Conservation (phyloP, 2,797 vertebrate genomes). For the Mormyrus proboscirostris region DNA sequence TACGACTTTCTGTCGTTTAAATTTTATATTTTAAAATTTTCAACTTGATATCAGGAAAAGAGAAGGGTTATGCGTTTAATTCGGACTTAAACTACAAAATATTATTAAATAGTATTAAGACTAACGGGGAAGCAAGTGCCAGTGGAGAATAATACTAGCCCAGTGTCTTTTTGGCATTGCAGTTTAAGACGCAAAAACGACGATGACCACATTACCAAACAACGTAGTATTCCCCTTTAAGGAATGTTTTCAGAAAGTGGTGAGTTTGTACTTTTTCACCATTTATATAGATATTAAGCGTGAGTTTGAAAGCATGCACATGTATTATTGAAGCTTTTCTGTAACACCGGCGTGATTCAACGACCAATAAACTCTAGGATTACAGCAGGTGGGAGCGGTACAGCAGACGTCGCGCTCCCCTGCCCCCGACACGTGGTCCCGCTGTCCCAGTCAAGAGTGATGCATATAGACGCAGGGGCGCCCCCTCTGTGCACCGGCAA, state of each 20-base stretch:
- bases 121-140: not conserved
- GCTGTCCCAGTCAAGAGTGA: not conserved
- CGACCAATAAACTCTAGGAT: conserved; percentile 28
- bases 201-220: conserved; percentile 7
- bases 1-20: not conserved
- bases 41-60: not conserved
- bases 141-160: not conserved
- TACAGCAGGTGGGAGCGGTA: conserved; percentile 35
- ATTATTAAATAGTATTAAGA: not conserved
- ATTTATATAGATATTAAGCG: not conserved
- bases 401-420: not conserved
- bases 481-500: not conserved
- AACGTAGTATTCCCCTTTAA: not conserved
- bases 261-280: not conserved
- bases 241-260: conserved; percentile 21
- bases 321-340: not conserved
- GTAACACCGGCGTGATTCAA: not conserved
- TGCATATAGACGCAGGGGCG: not conserved
- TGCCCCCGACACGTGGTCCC: not conserved
- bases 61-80: not conserved
- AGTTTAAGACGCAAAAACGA: not conserved
- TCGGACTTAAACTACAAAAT: not conserved
- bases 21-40: not conserved
- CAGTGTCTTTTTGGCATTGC: not conserved
- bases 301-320: not conserved